phyloP scores from a whole-genome alignment of 2,888 invertebrate species.

The Aspidiotus rigidus region DNA sequence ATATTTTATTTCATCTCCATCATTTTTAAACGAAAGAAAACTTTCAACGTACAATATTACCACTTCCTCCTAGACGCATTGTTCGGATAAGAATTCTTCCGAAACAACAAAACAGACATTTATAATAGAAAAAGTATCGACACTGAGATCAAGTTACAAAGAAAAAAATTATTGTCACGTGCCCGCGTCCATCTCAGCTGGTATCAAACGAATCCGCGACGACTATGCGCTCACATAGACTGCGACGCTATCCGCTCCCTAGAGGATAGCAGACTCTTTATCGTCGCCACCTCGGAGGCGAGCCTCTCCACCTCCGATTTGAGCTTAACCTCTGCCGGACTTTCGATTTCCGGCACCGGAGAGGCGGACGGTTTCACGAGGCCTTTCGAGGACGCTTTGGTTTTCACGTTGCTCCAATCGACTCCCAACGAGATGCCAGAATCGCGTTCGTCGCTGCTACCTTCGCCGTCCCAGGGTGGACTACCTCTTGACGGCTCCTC shows the following conservation, averaged over 20 bases:
- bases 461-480: constrained; percentile 79
- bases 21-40: not conserved
- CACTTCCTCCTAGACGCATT: not conserved
- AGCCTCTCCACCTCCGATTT: constrained; percentile 78
- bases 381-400: constrained; percentile 42
- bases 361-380: constrained; percentile 38
- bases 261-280: constrained; percentile 49
- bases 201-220: not conserved
- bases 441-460: constrained; percentile 81
- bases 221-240: not conserved
- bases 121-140: constrained; percentile 2
- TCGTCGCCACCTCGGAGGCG: constrained; percentile 81
- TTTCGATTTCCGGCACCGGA: constrained; percentile 42
- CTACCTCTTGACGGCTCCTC: constrained; percentile 74
- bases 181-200: too few relatives aligned
- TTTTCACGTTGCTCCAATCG: constrained; percentile 48
- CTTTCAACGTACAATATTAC: not conserved
- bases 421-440: constrained; percentile 77
- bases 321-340: constrained; percentile 49
- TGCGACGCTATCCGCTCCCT: constrained; percentile 30
- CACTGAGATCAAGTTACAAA: constrained; percentile 26
- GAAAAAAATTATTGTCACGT: not conserved
- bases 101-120: not conserved
- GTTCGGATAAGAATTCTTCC: too few relatives aligned
- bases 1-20: not conserved